A percentile compares a stretch with the other conserved stretches of the same genome.
Evolutionary conservation across 2,113 vertebrate species (phyloP).

Genomic region (Corythornis vintsioides): DNA sequence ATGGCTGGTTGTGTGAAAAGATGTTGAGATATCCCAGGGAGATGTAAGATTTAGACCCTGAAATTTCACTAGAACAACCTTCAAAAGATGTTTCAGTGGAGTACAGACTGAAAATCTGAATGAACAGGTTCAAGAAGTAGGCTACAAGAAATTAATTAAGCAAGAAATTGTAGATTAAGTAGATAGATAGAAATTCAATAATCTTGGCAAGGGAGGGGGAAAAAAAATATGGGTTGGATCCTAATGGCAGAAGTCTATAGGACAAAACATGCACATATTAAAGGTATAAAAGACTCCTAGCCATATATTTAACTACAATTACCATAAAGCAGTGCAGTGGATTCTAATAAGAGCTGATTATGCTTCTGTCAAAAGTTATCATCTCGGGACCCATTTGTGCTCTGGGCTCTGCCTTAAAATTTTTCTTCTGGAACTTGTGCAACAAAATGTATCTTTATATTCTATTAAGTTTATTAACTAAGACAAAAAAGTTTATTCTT

Average conservation of each 20-base stretch:
- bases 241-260: neutral
- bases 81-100: conserved; percentile 17
- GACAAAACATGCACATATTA: neutral
- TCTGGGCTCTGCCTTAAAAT: neutral
- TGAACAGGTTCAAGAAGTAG: conserved; percentile 32
- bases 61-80: neutral
- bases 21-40: neutral
- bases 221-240: neutral
- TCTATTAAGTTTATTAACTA: neutral
- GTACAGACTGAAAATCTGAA: conserved; percentile 1
- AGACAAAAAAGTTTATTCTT: neutral
- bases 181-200: conserved; percentile 61
- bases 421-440: neutral
- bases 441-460: neutral
- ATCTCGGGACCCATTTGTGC: neutral
- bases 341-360: neutral
- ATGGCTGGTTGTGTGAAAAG: neutral
- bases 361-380: neutral
- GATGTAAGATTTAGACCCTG: neutral
- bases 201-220: neutral
- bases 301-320: neutral
- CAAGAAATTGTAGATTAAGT: conserved; percentile 43
- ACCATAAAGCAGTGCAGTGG: neutral
- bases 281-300: neutral
- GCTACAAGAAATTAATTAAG: conserved; percentile 40